Base-by-base conservation (phyloP, 2,888 invertebrate genomes). In the Coenonympha glycerion region DNA sequence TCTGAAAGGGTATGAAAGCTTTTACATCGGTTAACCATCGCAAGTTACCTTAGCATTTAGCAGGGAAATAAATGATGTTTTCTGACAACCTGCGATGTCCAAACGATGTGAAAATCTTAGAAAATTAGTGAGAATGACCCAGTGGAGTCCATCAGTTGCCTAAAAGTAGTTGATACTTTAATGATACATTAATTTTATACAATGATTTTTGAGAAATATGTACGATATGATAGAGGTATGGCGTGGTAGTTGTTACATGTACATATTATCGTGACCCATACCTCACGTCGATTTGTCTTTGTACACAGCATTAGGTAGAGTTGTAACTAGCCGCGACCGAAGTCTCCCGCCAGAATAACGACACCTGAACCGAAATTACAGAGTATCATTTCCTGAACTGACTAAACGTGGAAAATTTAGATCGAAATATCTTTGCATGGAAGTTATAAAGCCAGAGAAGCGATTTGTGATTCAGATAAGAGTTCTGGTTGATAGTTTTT, bases 321-420 rank as follows among this genome's bases (percentile, higher is more conserved):
- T 33, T 16, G 31, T 30, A 30, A 21, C 30, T 42, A 42, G 42
- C 42, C 42, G 30, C 42, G 19, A 30, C 30, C 42, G 30, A 31
- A 42, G 42, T 21, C 42, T 31, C 8, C 42, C 42, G 31, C 30
- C 42, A 42, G 42, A 30, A 39, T 39, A 39, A 39, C 31, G 21
- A 42, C 31, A 30, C 42, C 30, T 31, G 30, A 31, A 30, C 42
- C 22, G n/a, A 42, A 42, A 30, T 42, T 42, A 42, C 13, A 42
- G 31, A 30, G 31, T 6, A 21, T 31, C 28, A 30, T 42, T 42
- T 42, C 30, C 42, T 30, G 30, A 19, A 18, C 31, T 8, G 16
- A 8, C 8, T 33, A 3, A 15, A 13, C 13, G 13, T 31, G 6
- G 28, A 28, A 28, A n/a, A 28, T 28, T 2, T 3, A 28, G 3